These are phyloP conservation scores for Vicugna pacos DNA, from an alignment of 2,113 vertebrate species.

Conservation along the genomic window DNA sequence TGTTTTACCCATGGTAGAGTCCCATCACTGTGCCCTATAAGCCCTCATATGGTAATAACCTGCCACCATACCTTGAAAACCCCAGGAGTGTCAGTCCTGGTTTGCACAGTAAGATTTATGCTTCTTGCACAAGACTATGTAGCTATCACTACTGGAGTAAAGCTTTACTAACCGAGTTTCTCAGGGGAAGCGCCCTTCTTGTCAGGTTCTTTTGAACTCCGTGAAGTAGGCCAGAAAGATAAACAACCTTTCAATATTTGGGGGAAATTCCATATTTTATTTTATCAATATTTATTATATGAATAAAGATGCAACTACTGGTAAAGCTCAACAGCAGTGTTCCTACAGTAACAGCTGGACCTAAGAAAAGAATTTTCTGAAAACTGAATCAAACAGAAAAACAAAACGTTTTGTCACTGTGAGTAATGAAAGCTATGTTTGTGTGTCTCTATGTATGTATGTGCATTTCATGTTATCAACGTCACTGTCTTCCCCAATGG, in stretches of 20 bases:
- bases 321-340: neutral
- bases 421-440: neutral
- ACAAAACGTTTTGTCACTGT: neutral
- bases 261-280: neutral
- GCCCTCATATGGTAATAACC: neutral
- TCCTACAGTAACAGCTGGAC: neutral
- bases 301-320: neutral
- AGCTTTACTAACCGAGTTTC: neutral
- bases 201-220: neutral
- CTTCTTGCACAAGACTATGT: neutral
- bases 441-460: neutral
- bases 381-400: conserved; percentile 12
- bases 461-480: neutral
- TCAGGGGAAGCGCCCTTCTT: neutral
- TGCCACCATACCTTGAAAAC: neutral
- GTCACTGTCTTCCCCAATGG: neutral
- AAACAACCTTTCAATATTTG: neutral
- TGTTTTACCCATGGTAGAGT: neutral
- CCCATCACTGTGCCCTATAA: neutral
- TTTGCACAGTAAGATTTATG: neutral
- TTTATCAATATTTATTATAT: neutral
- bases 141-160: neutral
- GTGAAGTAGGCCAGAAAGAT: neutral
- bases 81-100: neutral
- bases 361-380: neutral